Evolutionary conservation across 2,113 vertebrate genomes (phyloP).

Genomic region (Sapayoa aenigma): DNA sequence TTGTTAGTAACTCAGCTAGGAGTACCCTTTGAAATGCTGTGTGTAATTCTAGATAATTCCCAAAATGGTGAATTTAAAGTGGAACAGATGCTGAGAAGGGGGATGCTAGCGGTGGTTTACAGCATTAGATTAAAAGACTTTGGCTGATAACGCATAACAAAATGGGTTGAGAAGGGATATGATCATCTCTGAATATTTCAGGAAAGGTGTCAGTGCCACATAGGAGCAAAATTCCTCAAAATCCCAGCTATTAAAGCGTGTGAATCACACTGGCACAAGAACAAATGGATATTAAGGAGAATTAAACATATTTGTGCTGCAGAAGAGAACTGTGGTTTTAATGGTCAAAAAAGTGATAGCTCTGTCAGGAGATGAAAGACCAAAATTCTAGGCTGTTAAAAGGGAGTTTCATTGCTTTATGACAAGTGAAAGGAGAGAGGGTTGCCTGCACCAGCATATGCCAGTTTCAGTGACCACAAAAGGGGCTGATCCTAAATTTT

Average conservation of each 20-base stretch:
- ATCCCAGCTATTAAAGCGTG: not conserved
- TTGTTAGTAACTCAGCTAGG: not conserved
- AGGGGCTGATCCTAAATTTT: not conserved
- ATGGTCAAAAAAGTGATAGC: not conserved
- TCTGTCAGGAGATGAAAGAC: slow-evolving; percentile 12
- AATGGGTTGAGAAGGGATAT: not conserved
- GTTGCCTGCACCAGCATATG: not conserved
- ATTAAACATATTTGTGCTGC: not conserved
- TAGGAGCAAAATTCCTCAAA: not conserved
- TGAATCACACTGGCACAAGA: not conserved
- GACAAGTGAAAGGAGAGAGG: not conserved
- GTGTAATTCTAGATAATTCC: not conserved
- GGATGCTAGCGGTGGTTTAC: not conserved
- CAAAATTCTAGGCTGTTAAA: slow-evolving; percentile 3
- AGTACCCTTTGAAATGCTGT: slow-evolving; percentile 17
- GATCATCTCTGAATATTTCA: not conserved
- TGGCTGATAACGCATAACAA: not conserved
- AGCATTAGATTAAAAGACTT: slow-evolving; percentile 3
- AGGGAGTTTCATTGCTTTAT: not conserved
- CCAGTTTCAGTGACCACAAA: not conserved
- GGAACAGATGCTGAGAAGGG: not conserved
- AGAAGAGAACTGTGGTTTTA: not conserved
- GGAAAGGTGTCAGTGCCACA: not conserved
- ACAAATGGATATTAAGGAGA: slow-evolving; percentile 23
- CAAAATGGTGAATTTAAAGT: not conserved